Conservation (phyloP, 2,888 invertebrate species). For the Troglohyphantes excavatus region DNA sequence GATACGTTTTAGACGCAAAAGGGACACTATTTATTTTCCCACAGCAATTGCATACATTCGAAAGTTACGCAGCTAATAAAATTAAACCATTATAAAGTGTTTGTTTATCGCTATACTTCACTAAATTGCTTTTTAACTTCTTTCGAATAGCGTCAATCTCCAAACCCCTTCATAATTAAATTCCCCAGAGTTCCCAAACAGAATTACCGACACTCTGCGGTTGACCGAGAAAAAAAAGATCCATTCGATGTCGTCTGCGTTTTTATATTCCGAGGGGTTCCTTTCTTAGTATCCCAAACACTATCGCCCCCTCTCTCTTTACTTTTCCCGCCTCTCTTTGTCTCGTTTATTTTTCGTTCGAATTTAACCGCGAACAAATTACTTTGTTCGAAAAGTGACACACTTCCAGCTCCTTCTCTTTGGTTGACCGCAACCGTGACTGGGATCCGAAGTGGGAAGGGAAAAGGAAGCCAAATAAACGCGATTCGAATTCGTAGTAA, state of each 20-base stretch:
- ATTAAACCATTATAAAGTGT: neutral
- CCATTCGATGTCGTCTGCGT: conserved; percentile 45
- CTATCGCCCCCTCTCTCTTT: conserved; percentile 1
- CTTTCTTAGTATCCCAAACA: conserved; percentile 36
- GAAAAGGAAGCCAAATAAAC: conserved; percentile 49
- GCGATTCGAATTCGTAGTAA: conserved; percentile 32
- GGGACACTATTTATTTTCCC: no score
- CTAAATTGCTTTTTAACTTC: neutral
- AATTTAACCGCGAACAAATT: conserved; percentile 73
- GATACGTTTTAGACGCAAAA: no score
- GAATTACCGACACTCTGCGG: conserved; percentile 62
- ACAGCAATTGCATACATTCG: no score
- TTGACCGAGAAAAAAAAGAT: conserved; percentile 29
- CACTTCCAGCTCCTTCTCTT: conserved; percentile 38
- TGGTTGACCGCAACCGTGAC: conserved; percentile 63
- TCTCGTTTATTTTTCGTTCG: conserved; percentile 33
- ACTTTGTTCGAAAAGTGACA: conserved; percentile 72
- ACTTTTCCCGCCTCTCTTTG: neutral
- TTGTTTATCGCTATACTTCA: neutral
- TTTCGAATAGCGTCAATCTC: neutral
- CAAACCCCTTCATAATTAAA: conserved; percentile 53
- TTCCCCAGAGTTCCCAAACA: conserved; percentile 56
- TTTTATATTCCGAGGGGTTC: conserved; percentile 44
- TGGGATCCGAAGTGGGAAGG: conserved; percentile 33
- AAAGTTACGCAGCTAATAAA: neutral